These are phyloP conservation scores for Ichneumoninae sp. DNA, from an alignment of 2,888 invertebrate species.

Conservation along the genomic window DNA sequence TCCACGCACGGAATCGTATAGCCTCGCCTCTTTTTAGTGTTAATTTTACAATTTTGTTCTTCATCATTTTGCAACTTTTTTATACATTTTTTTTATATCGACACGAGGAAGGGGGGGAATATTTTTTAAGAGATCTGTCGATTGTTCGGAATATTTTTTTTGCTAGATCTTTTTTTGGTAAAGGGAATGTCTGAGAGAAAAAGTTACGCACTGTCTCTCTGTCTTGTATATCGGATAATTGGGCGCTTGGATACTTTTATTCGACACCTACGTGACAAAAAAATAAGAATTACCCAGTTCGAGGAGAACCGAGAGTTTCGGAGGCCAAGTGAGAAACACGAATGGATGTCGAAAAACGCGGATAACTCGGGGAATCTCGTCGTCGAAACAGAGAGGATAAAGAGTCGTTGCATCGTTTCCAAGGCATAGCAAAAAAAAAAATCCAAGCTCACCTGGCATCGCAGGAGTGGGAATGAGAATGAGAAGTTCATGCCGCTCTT, in stretches of 20 bases:
- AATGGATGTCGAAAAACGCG: neutral
- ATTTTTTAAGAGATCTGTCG: neutral
- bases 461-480: neutral
- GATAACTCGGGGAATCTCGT: too few relatives aligned
- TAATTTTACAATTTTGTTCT: neutral
- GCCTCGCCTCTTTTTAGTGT: neutral
- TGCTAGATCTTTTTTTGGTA: neutral
- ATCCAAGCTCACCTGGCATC: neutral
- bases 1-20: neutral
- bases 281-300: neutral
- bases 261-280: neutral
- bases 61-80: neutral
- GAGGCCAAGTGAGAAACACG: neutral
- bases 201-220: conserved; percentile 27
- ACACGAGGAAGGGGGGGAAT: neutral
- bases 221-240: neutral
- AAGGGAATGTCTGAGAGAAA: neutral
- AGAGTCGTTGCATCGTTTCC: neutral
- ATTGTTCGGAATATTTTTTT: neutral
- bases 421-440: neutral
- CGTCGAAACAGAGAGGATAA: too few relatives aligned
- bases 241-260: neutral
- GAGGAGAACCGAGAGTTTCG: neutral
- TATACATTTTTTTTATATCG: neutral
- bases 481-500: conserved; percentile 5